These are phyloP conservation scores for Pedetes capensis DNA, from an alignment of 2,113 vertebrate genomes.

Conservation along the genomic window DNA sequence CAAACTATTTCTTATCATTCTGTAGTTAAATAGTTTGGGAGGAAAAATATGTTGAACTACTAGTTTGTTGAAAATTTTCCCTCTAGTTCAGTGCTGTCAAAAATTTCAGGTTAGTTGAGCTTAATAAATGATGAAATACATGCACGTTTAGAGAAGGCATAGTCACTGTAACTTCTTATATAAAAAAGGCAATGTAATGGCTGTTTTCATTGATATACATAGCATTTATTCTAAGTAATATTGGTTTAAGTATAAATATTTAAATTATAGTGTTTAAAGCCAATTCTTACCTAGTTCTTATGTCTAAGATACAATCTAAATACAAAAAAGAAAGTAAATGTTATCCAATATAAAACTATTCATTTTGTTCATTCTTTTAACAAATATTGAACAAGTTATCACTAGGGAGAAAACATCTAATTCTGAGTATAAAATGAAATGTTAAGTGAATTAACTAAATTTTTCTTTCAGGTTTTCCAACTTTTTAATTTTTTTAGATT, in stretches of 20 bases:
- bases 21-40: neutral
- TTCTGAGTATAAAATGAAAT: too few species aligned
- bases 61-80: neutral
- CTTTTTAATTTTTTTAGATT: too few species aligned
- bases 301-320: constrained; percentile 44
- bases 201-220: constrained; percentile 34
- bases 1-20: neutral
- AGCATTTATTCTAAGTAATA: constrained; percentile 45
- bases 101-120: constrained; percentile 8
- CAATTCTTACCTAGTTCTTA: constrained; percentile 44
- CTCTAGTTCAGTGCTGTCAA: neutral
- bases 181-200: neutral
- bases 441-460: too few species aligned
- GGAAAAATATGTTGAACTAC: neutral
- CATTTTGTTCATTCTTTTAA: too few species aligned
- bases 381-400: too few species aligned
- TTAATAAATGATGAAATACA: constrained; percentile 3
- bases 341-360: too few species aligned
- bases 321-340: too few species aligned
- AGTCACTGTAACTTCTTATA: neutral
- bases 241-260: constrained; percentile 57
- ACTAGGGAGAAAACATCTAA: too few species aligned
- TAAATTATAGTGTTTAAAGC: constrained; percentile 56
- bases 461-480: too few species aligned
- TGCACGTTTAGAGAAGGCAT: neutral